Conservation (phyloP, 2,888 invertebrate species). For the Atrina japonica region DNA sequence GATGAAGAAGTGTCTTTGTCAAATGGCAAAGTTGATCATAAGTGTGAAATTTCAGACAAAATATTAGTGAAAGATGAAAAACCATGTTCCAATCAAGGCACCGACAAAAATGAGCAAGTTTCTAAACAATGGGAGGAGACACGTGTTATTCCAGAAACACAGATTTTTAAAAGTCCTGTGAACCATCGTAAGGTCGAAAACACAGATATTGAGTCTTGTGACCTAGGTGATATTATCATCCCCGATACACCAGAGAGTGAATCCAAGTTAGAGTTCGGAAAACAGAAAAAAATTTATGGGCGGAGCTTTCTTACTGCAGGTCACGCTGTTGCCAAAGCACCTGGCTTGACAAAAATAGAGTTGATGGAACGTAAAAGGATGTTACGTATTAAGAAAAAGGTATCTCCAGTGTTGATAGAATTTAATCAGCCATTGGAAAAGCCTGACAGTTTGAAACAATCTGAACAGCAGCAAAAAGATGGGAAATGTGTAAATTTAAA, state of each 20-base stretch:
- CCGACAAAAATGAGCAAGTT: too few species aligned
- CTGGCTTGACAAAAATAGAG: constrained; percentile 54
- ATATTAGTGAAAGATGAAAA: too few species aligned
- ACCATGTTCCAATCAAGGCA: too few species aligned
- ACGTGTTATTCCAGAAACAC: constrained; percentile 57
- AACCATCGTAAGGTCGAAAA: constrained; percentile 4
- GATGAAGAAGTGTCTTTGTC: too few species aligned
- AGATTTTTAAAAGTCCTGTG: constrained; percentile 49
- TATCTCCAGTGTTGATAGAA: constrained; percentile 11
- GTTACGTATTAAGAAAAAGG: constrained; percentile 44
- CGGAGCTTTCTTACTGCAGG: constrained; percentile 64
- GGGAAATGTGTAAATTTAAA: too few species aligned
- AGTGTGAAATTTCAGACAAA: too few species aligned
- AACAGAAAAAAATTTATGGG: constrained; percentile 49
- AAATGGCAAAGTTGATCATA: too few species aligned
- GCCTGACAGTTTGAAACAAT: too few species aligned
- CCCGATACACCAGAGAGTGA: constrained; percentile 66
- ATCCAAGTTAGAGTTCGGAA: constrained; percentile 24
- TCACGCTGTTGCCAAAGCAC: constrained; percentile 51
- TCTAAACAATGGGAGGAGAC: not conserved
- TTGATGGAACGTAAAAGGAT: constrained; percentile 45
- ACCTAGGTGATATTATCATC: constrained; percentile 52
- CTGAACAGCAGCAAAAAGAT: too few species aligned
- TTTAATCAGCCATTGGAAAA: not conserved
- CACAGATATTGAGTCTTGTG: constrained; percentile 16